Evolutionary conservation across 2,888 invertebrate genomes (phyloP).

Genomic region (Calephelis perditalis): DNA sequence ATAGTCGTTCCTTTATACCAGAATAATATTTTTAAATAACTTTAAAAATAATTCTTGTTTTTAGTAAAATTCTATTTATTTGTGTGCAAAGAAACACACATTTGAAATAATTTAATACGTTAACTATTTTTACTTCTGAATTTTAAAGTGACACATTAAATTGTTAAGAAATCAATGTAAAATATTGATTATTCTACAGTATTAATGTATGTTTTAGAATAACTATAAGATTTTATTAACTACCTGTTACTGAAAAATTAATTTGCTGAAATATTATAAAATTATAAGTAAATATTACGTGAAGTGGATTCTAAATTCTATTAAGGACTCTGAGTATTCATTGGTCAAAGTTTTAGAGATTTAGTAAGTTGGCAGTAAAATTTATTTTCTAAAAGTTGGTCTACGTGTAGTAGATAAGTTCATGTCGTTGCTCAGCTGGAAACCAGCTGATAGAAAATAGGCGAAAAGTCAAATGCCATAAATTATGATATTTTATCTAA

Average conservation of each 20-base stretch:
- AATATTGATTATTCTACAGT: no score
- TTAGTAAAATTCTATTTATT: no score
- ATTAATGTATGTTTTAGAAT: no score
- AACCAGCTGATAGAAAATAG: slow-evolving; percentile 72
- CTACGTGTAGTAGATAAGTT: slow-evolving; percentile 42
- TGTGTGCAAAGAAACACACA: no score
- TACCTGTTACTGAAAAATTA: no score
- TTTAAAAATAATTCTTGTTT: not conserved
- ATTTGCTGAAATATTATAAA: not conserved
- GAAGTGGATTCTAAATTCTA: slow-evolving; percentile 38
- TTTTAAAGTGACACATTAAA: no score
- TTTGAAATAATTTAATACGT: no score
- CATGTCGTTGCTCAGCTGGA: slow-evolving; percentile 63
- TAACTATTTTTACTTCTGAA: no score
- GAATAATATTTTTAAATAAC: slow-evolving; percentile 15
- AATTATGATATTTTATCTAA: no score
- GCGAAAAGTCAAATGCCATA: slow-evolving; percentile 59
- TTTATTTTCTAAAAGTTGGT: slow-evolving; percentile 44
- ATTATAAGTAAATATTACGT: slow-evolving; percentile 22
- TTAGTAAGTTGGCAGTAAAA: slow-evolving; percentile 33
- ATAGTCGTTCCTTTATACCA: slow-evolving; percentile 40
- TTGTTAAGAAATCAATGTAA: no score
- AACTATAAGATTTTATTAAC: no score
- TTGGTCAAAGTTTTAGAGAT: not conserved
- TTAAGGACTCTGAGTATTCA: slow-evolving; percentile 46